These are phyloP conservation scores for Eunapius fragilis DNA, from an alignment of 37 sponge, comb jelly and placozoan genomes.

Conservation along the genomic window DNA sequence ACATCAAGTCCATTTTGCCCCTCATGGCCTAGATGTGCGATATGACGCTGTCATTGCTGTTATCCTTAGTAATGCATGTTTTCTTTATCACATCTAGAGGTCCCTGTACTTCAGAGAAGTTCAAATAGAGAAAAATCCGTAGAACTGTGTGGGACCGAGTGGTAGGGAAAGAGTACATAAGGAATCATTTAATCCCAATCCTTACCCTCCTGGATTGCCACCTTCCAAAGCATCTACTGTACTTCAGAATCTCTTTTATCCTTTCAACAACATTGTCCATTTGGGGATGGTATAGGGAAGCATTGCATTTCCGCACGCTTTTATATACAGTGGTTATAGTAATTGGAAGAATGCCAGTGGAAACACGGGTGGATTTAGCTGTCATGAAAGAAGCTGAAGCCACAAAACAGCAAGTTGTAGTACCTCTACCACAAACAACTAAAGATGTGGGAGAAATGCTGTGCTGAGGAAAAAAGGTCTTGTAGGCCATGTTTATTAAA, in stretches of 20 bases:
- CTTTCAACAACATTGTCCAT: constrained; percentile 44
- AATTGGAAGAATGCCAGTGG: constrained; percentile 50
- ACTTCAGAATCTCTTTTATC: constrained; percentile 34
- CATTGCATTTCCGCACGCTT: no score
- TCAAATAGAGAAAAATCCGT: constrained; percentile 46
- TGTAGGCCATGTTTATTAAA: constrained; percentile 20
- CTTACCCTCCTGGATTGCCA: not conserved
- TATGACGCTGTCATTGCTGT: not conserved
- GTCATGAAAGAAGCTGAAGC: constrained; percentile 27
- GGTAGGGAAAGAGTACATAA: constrained; percentile 35
- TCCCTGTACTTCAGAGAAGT: constrained; percentile 40
- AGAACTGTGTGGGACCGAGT: constrained; percentile 34
- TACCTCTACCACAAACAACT: no score
- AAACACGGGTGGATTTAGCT: constrained; percentile 33
- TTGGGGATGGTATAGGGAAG: constrained; percentile 53
- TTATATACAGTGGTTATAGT: no score
- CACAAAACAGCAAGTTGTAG: constrained; percentile 49
- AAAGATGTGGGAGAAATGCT: constrained; percentile 60
- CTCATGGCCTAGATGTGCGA: constrained; percentile 6
- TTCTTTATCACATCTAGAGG: constrained; percentile 25
- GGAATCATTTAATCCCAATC: constrained; percentile 27
- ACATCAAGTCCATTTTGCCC: constrained; percentile 16
- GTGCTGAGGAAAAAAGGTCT: constrained; percentile 5
- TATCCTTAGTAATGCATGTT: not conserved
- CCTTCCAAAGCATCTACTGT: constrained; percentile 20